Base-by-base conservation (phyloP, 2,888 invertebrate species). In the Agapostemon virescens region DNA sequence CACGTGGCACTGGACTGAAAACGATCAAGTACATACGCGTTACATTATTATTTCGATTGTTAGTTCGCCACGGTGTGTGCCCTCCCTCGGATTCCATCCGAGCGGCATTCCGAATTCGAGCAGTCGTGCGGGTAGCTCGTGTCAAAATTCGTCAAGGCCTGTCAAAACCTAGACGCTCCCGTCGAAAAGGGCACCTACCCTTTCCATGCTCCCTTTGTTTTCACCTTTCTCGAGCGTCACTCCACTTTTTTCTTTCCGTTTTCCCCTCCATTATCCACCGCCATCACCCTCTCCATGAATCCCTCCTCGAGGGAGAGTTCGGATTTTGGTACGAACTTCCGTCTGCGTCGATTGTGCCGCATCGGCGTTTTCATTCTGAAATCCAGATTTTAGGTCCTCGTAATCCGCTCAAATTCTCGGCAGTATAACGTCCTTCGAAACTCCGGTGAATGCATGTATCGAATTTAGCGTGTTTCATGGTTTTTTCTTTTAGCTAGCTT, bases 121-220 rank as follows among this genome's bases (percentile, higher is more conserved):
- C 81, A 79, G 77, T 74, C 78, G 76, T 36, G 74, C 77, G 74
- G 74, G 84, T 77, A 74, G 85, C 84, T 85, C 77, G 81, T 84
- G 89, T 91, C 90, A 89, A 86, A 86, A 91, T 90, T 91, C 91
- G 91, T 90, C 90, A 89, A 75, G 88, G 79, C 82, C 87, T 89
- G 91, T 90, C 90, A 90, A 89, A 91, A 89, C 85, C 81, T 70
- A 33, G 68, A 71, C 73, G 20, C 69, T 76, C 30, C 68, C 38
- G 73, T 70, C 49, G 61, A 82, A 69, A 71, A 72, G 73, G 81
- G 63, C 23, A 20, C 61, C 55, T 30, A 73, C 82, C 81, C 75
- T 73, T 78, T 78, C 77, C 72, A 64, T 58, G 26, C 13, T 23
- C 67, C 78, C 77, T 68, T 87, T 89, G 81, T 87, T 82, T 84